Percentiles rank a stretch among this genome's conserved stretches.
Evolutionary conservation across 2,797 vertebrate species (phyloP).

Genomic region (Sebastes jordani): DNA sequence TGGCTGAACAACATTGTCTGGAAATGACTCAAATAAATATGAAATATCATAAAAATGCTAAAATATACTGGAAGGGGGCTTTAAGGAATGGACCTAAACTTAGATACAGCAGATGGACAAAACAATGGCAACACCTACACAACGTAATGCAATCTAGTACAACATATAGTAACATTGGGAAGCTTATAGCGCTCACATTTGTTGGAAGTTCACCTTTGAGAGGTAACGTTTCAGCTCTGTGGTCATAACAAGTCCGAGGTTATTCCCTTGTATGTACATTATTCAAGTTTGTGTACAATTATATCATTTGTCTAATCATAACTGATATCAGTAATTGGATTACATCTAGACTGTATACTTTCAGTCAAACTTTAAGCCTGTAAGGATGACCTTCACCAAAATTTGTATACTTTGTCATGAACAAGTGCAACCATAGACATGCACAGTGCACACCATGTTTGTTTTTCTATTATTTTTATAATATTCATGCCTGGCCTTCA

Average conservation of each 20-base stretch:
- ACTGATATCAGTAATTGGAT: background rate
- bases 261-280: background rate
- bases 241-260: background rate
- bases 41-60: too few relatives aligned
- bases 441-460: background rate
- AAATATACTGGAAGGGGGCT: too few relatives aligned
- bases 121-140: background rate
- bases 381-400: background rate
- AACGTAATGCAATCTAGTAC: background rate
- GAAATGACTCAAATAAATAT: too few relatives aligned
- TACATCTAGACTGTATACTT: background rate
- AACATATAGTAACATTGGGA: background rate
- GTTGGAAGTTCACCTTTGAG: background rate
- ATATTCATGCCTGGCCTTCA: background rate
- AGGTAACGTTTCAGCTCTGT: background rate
- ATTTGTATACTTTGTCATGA: background rate
- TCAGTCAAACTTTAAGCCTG: background rate
- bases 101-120: background rate
- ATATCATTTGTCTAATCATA: background rate
- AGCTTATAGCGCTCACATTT: background rate
- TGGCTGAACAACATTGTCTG: too few relatives aligned
- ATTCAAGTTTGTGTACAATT: background rate
- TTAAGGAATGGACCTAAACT: background rate
- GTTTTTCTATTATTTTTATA: background rate
- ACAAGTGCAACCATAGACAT: background rate